Percentiles rank a stretch among this genome's conserved stretches.
Conservation (phyloP, 2,888 invertebrate genomes). For the Deladenus siricidicola region DNA sequence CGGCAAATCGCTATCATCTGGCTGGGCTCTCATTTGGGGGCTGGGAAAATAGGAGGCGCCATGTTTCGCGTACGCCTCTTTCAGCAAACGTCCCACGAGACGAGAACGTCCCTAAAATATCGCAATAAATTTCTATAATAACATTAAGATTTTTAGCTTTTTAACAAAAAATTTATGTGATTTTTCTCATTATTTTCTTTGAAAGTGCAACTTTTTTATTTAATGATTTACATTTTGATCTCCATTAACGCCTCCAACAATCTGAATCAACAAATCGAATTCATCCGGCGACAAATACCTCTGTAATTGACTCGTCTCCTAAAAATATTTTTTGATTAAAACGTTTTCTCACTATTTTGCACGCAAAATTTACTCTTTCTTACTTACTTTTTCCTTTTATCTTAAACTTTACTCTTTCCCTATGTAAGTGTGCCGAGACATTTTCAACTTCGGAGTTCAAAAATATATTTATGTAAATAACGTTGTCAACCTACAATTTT, state of each 20-base stretch:
- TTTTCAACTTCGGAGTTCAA: background rate
- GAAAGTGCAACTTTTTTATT: background rate
- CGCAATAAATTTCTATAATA: background rate
- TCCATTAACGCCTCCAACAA: slow-evolving; percentile 1
- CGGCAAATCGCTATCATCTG: slow-evolving; percentile 20
- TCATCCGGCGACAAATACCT: slow-evolving; percentile 16
- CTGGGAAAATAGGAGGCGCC: slow-evolving; percentile 21
- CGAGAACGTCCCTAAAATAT: slow-evolving; percentile 21
- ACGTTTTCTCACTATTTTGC: no score
- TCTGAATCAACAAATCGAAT: slow-evolving; percentile 13
- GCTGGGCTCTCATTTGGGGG: slow-evolving; percentile 15
- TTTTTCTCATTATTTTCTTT: background rate
- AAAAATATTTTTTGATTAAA: background rate
- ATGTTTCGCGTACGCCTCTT: slow-evolving; percentile 24
- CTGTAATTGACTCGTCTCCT: slow-evolving; percentile 23
- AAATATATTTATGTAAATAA: background rate
- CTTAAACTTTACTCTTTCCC: background rate
- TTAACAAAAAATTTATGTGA: background rate
- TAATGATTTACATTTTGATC: slow-evolving; percentile 1
- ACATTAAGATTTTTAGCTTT: background rate
- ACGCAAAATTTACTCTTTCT: no score
- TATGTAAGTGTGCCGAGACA: background rate
- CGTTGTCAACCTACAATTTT: slow-evolving; percentile 21
- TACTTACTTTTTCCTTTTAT: no score
- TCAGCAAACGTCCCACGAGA: slow-evolving; percentile 24